Evolutionary conservation across 2,113 vertebrate genomes (phyloP).

Genomic region (Platysteira castanea): DNA sequence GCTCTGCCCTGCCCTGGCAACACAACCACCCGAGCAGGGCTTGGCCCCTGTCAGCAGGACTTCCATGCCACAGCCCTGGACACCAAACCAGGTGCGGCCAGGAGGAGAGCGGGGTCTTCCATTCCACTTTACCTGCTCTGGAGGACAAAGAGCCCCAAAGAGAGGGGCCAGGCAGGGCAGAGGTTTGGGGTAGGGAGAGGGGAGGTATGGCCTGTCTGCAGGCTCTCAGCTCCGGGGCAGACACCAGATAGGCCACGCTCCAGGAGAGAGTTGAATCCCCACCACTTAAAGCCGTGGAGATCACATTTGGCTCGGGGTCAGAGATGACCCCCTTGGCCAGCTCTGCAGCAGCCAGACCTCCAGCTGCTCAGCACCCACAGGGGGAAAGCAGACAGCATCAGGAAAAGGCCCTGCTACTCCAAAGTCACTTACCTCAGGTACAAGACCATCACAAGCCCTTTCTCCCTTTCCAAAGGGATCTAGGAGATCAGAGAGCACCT

Average conservation of each 20-base stretch:
- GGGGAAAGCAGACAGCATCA: neutral
- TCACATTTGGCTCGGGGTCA: neutral
- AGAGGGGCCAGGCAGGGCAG: neutral
- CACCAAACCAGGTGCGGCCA: neutral
- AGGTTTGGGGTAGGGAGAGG: neutral
- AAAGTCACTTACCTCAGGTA: neutral
- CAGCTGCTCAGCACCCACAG: neutral
- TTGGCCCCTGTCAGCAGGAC: neutral
- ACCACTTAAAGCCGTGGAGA: neutral
- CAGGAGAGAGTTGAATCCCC: neutral
- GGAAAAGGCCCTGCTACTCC: neutral
- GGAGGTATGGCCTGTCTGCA: neutral
- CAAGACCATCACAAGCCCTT: neutral
- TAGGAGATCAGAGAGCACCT: neutral
- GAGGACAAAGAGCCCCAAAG: neutral
- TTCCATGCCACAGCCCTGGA: neutral
- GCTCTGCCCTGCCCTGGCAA: neutral
- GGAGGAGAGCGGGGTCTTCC: rapidly evolving
- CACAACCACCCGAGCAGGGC: rapidly evolving
- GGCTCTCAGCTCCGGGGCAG: neutral
- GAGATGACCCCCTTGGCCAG: neutral
- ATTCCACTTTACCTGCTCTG: neutral
- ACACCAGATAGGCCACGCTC: rapidly evolving
- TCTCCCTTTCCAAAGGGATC: neutral
- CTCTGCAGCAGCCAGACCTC: neutral